phyloP scores from a whole-genome alignment of 2,113 vertebrate genomes.

The Alexandromys fortis region DNA sequence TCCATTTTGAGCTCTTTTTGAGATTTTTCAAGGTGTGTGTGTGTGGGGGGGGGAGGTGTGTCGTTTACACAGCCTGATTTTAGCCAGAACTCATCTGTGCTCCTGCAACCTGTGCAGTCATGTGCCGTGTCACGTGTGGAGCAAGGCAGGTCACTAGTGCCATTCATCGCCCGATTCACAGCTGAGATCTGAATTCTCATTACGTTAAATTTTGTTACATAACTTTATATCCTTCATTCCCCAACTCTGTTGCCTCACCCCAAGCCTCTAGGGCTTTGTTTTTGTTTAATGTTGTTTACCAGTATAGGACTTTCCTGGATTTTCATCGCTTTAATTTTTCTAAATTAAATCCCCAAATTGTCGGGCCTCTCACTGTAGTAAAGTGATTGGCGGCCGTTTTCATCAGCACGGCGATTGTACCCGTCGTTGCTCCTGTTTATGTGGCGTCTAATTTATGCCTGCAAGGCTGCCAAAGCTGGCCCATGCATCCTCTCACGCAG shows the following conservation, averaged over 20 bases:
- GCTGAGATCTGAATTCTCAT: not conserved
- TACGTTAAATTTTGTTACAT: not conserved
- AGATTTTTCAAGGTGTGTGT: constrained; percentile 29
- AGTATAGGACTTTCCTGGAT: not conserved
- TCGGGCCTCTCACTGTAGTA: not conserved
- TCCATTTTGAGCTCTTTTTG: constrained; percentile 4
- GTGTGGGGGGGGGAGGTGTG: not conserved
- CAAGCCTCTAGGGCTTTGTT: not conserved
- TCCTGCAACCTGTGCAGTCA: not conserved
- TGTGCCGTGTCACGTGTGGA: no score
- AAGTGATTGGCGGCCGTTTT: not conserved
- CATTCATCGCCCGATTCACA: no score
- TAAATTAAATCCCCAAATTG: not conserved
- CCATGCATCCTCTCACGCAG: not conserved
- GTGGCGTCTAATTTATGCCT: not conserved
- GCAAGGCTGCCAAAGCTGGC: not conserved
- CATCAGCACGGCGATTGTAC: not conserved
- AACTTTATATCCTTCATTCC: not conserved
- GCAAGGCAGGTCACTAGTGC: not conserved
- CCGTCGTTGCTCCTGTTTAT: not conserved
- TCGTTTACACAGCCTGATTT: not conserved
- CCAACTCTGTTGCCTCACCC: not conserved
- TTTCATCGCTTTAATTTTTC: not conserved
- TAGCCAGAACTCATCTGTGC: not conserved
- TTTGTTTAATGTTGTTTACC: not conserved